Base-by-base conservation (phyloP, 2,888 invertebrate genomes). In the Eledona agricola region DNA sequence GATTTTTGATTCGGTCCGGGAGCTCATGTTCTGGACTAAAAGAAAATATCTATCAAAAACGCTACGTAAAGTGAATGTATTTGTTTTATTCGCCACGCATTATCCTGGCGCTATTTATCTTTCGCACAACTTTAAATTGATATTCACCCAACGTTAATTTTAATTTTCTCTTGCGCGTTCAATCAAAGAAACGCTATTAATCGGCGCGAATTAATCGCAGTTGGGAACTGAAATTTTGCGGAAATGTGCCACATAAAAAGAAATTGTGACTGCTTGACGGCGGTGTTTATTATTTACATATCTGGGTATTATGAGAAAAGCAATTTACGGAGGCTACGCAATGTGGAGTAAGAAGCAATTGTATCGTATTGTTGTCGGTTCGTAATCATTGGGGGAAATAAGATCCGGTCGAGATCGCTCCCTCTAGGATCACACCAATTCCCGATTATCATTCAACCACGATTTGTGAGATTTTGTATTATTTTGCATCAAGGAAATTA, bases 381-480 rank as follows among this genome's bases (percentile, higher is more conserved):
- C 20, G 47, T 37, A 47, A 47, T 47, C 47, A 47, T 31, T 35
- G 28, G 19, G 16, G 22, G 51, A 46, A 52, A 52, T 52, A 52
- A 52, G 51, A 45, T 45, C 25, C 45, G 26, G 25, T 35, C 25
- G 38, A 26, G 45, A 52, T 52, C 37, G 25, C 51, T 52, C 51
- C 51, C 51, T 45, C 43, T 35, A 32, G 51, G 51, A 51, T 51
- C 29, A 45, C 51, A 51, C 38, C 37, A 31, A 51, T 51, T 45
- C 51, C 19, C 40, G 51, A 51, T 51, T 51, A 42, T 20, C 42
- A 29, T 13, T 42, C 42, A 29, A 6, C 51, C 35, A 34, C 43
- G 47, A 47, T 47, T 47, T 47, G 35, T 47, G 47, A 9, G 34
- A 25, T 46, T 34, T 46, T 34, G 42, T 17, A 4, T 28, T 42